A percentile compares a stretch with the other conserved stretches of the same genome.
Conservation (phyloP, 2,888 invertebrate species). For the Cartodere bifasciata region DNA sequence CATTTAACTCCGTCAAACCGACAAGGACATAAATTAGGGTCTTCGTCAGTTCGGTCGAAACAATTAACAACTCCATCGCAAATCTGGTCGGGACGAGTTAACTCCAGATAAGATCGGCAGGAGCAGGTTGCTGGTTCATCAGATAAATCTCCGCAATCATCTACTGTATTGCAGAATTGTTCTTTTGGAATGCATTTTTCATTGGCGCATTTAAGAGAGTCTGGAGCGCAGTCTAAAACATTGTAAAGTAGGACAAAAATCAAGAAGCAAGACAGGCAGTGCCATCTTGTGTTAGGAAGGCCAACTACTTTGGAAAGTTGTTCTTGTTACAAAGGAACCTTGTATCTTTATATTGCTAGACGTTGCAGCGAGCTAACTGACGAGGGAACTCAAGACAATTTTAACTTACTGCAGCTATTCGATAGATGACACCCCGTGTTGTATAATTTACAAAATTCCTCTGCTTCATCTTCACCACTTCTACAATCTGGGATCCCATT, state of each 20-base stretch:
- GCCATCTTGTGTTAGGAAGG: too few species aligned
- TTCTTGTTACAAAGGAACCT: too few species aligned
- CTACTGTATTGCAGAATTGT: conserved; percentile 51
- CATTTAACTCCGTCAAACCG: conserved; percentile 40
- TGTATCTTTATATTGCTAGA: too few species aligned
- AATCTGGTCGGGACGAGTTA: conserved; percentile 53
- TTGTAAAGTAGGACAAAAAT: too few species aligned
- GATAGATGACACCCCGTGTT: conserved; percentile 22
- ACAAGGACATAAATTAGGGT: conserved; percentile 50
- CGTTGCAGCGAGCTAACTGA: too few species aligned
- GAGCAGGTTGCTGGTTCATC: conserved; percentile 56
- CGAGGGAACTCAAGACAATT: neutral
- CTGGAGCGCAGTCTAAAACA: conserved; percentile 48
- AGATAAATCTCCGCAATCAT: conserved; percentile 58
- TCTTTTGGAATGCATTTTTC: conserved; percentile 56
- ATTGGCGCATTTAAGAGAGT: conserved; percentile 53
- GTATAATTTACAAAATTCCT: conserved; percentile 33
- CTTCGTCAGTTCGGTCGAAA: conserved; percentile 64
- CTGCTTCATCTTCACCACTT: conserved; percentile 53
- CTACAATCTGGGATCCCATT: conserved; percentile 57
- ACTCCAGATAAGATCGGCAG: conserved; percentile 52
- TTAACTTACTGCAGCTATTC: conserved; percentile 23
- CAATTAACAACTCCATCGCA: conserved; percentile 72
- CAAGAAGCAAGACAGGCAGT: too few species aligned
- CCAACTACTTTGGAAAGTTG: too few species aligned